Base-by-base conservation (phyloP, 2,888 invertebrate species). In the Anticlea derivata region DNA sequence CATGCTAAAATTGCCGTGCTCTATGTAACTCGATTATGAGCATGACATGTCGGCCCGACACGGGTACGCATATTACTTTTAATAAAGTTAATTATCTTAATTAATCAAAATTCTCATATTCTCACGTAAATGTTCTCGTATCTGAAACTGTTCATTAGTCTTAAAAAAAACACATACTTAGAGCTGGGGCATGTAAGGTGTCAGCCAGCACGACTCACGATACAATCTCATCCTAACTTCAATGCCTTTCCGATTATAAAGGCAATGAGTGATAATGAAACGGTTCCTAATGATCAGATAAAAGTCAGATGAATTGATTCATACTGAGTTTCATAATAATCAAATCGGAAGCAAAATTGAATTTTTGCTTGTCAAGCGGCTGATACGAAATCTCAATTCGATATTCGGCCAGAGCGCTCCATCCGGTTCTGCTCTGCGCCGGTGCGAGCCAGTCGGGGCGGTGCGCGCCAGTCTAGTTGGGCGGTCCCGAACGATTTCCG, bases 1-100 rank as follows among this genome's bases (percentile, higher is more conserved):
- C 77, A 81, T 70, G 83, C 78, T 80, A 87, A 77, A 89, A 85
- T 79, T 85, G 78, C 69, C 82, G 75, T 65, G 77, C 77, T 73
- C 75, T 58, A 75, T 75, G 81, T 89, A 90, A 89, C 80, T 87
- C 75, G 86, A 88, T 90, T 89, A 90, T 71, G 72, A 83, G 69
- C 75, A 60, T 73, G 77, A 68, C 78, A 61, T 72, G 78, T 68
- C 76, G 74, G 72, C 65, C 68, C 65, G 66, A 67, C 74, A 70
- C 63, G 41, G 48, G 55, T 51, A 49, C 33, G 54, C 46, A 48
- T 50, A 55, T 58, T 59, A 10, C 37, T 49, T 51, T 31, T 51
- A 50, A 52, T 54, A 41, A 49, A 49, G 37, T 48, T 37, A 52
- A 55, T 52, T 47, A 26, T 8, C 10, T 10, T 10, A 10, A 27